These are phyloP conservation scores for Ornithoptera priamus DNA, from an alignment of 2,888 invertebrate species.

Conservation along the genomic window DNA sequence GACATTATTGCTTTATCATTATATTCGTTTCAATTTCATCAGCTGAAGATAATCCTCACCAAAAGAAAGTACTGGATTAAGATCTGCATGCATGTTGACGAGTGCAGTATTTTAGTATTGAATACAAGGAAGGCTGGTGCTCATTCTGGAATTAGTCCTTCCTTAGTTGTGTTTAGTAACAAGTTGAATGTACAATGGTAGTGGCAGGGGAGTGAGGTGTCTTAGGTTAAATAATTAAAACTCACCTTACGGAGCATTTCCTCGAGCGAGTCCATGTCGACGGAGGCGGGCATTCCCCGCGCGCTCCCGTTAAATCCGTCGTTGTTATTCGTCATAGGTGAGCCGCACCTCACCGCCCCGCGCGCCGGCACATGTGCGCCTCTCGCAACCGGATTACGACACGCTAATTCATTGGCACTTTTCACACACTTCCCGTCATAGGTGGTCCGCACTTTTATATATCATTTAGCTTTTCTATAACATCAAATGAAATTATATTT, in stretches of 20 bases:
- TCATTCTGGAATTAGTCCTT: too few species aligned
- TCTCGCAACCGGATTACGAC: constrained; percentile 35
- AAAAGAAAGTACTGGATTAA: too few species aligned
- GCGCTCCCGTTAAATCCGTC: constrained; percentile 80
- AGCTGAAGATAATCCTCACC: too few species aligned
- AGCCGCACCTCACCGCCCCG: constrained; percentile 50
- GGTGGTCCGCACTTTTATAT: constrained; percentile 18
- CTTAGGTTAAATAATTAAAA: neutral
- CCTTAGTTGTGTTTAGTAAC: too few species aligned
- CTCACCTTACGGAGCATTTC: constrained; percentile 89
- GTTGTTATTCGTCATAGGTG: constrained; percentile 82
- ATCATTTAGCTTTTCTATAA: neutral
- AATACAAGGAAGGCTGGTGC: too few species aligned
- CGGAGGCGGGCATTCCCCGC: constrained; percentile 81
- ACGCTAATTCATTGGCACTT: constrained; percentile 10
- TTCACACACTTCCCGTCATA: constrained; percentile 24
- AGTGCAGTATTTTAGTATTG: too few species aligned
- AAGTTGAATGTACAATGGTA: too few species aligned
- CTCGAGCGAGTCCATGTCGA: constrained; percentile 88
- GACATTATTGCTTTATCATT: too few species aligned
- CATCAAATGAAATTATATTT: too few species aligned
- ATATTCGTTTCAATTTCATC: too few species aligned
- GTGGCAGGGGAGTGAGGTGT: too few species aligned
- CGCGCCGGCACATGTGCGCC: constrained; percentile 35
- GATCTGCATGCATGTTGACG: too few species aligned